A percentile compares a stretch with the other conserved stretches of the same genome.
phyloP scores from a whole-genome alignment of 2,888 invertebrate genomes.

The Ectemnius continuus region DNA sequence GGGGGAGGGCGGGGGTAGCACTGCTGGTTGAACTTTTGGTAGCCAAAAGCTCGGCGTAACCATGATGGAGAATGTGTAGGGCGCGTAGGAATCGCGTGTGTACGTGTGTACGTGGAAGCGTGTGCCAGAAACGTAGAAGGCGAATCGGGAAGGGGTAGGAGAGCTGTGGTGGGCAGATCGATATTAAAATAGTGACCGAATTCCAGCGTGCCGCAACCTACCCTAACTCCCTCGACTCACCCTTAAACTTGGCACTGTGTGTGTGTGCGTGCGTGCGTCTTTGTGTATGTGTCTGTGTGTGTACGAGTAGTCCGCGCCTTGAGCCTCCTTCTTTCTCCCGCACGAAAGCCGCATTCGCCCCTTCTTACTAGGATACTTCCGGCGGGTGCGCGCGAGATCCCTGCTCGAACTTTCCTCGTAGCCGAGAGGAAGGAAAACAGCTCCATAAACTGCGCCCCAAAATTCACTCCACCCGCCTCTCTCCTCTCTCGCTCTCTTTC shows the following conservation, averaged over 20 bases:
- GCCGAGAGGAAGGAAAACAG: constrained; percentile 50
- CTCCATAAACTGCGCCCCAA: constrained; percentile 54
- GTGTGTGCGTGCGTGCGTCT: too few relatives aligned
- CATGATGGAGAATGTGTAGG: too few relatives aligned
- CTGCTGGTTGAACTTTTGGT: too few relatives aligned
- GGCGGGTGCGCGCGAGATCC: constrained; percentile 20
- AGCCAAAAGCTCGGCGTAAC: too few relatives aligned
- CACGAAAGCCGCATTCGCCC: constrained; percentile 33
- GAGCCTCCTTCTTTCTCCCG: constrained; percentile 30
- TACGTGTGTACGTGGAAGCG: constrained; percentile 6
- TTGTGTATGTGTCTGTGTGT: too few relatives aligned
- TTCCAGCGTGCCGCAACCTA: constrained; percentile 75
- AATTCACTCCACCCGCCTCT: constrained; percentile 35
- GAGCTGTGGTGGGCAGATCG: constrained; percentile 68
- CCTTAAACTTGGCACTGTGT: constrained; percentile 52
- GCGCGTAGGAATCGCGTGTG: not conserved
- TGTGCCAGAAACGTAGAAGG: constrained; percentile 28
- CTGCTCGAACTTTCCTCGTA: constrained; percentile 47
- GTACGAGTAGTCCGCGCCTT: constrained; percentile 17
- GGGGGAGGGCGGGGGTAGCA: not conserved
- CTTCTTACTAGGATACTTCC: constrained; percentile 34
- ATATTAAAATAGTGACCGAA: constrained; percentile 78
- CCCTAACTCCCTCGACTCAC: constrained; percentile 68
- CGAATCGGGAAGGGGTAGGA: constrained; percentile 26
- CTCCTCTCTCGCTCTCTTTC: too few relatives aligned